Percentiles rank a stretch among this genome's conserved stretches.
phyloP scores from a whole-genome alignment of 2,113 vertebrate genomes.

The Pimephales promelas region DNA sequence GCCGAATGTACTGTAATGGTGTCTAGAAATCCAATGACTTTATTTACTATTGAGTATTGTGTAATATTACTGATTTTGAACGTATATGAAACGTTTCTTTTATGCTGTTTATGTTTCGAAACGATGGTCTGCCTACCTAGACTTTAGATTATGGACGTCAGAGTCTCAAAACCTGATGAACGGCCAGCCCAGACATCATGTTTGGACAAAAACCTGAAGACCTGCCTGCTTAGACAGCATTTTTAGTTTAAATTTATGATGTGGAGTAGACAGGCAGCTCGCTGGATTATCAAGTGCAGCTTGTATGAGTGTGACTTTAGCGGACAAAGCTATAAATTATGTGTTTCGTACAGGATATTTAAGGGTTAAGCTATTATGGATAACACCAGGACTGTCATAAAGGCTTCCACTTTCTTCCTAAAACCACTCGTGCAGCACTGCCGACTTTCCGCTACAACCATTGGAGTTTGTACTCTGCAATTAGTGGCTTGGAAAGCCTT shows the following conservation, averaged over 20 bases:
- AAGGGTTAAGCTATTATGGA: constrained; percentile 2
- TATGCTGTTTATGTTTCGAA: background rate
- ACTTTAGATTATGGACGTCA: background rate
- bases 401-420: constrained; percentile 46
- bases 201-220: background rate
- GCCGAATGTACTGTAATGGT: constrained; percentile 12
- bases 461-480: constrained; percentile 54
- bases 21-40: constrained; percentile 13
- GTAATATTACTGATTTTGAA: constrained; percentile 20
- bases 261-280: background rate
- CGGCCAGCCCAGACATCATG: background rate
- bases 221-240: background rate
- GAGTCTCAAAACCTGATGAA: background rate
- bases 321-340: background rate
- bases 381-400: constrained; percentile 36
- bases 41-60: constrained; percentile 38
- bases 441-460: constrained; percentile 41
- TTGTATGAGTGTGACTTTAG: background rate
- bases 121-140: background rate
- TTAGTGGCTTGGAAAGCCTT: constrained; percentile 57
- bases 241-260: background rate
- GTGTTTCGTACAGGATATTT: background rate
- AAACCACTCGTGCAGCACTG: constrained; percentile 38
- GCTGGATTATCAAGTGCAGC: background rate
- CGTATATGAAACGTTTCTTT: constrained; percentile 18